Evolutionary conservation across 2,113 vertebrate genomes (phyloP).

Genomic region (Tretioscincus oriximinensis): DNA sequence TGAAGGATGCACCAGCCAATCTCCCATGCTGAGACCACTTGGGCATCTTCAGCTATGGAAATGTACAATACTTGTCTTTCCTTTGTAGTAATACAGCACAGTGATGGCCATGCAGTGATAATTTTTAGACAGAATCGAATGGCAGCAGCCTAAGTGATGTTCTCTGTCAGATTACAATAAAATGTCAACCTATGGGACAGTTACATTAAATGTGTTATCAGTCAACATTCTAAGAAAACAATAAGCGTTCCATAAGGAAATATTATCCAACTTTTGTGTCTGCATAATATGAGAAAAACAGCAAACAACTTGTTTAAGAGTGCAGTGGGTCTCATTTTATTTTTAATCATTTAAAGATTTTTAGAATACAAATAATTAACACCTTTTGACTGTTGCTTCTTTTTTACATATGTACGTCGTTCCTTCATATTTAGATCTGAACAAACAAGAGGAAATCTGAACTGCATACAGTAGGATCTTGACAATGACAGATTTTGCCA

Average conservation of each 20-base stretch:
- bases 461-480: too few species aligned
- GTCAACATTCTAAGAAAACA: neutral
- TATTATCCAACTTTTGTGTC: neutral
- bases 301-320: neutral
- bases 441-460: neutral
- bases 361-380: neutral
- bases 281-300: neutral
- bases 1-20: neutral
- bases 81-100: neutral
- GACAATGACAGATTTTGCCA: too few species aligned
- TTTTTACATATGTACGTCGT: neutral
- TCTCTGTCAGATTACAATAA: neutral
- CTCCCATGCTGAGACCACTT: neutral
- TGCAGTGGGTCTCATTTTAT: neutral
- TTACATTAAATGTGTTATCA: neutral
- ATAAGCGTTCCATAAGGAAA: neutral
- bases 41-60: neutral
- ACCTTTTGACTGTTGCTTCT: neutral
- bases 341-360: neutral
- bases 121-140: neutral
- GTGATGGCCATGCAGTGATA: neutral
- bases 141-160: slow-evolving; percentile 5
- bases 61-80: slow-evolving; percentile 20
- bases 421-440: neutral
- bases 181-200: neutral